Conservation (phyloP, 2,797 vertebrate species). For the Acropternis orthonyx region DNA sequence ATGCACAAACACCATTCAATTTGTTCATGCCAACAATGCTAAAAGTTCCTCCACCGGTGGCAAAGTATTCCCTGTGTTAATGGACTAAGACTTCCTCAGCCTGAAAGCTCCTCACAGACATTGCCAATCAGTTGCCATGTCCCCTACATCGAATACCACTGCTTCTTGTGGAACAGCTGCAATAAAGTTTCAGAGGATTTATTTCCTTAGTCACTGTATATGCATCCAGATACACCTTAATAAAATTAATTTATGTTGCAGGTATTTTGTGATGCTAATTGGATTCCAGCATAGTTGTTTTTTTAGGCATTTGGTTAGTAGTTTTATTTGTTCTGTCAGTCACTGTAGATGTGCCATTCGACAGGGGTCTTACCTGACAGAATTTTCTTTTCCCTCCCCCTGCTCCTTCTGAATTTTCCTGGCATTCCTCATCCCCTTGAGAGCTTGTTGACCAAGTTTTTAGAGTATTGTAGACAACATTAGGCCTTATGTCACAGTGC, state of each 20-base stretch:
- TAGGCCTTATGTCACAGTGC: neutral
- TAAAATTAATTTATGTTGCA: slow-evolving; percentile 10
- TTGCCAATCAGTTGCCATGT: neutral
- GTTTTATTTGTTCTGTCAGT: neutral
- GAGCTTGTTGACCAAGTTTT: neutral
- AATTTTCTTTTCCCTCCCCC: neutral
- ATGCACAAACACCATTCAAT: rapidly evolving
- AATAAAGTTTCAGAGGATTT: neutral
- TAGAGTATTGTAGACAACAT: neutral
- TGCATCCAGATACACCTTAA: neutral
- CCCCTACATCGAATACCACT: neutral
- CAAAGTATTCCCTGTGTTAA: neutral
- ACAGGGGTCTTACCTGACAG: neutral
- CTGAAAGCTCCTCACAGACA: neutral
- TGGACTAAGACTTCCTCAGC: neutral
- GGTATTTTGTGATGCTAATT: slow-evolving; percentile 4
- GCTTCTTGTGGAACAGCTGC: neutral
- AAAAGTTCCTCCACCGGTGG: neutral
- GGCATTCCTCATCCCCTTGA: neutral
- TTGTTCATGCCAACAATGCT: neutral
- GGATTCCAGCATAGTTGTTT: neutral
- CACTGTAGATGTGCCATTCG: neutral
- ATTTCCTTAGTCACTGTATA: neutral
- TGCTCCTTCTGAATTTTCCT: neutral
- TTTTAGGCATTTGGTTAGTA: neutral